phyloP scores from a whole-genome alignment of 1,140 invertebrate species.

The Cardiocondyla obscurior region DNA sequence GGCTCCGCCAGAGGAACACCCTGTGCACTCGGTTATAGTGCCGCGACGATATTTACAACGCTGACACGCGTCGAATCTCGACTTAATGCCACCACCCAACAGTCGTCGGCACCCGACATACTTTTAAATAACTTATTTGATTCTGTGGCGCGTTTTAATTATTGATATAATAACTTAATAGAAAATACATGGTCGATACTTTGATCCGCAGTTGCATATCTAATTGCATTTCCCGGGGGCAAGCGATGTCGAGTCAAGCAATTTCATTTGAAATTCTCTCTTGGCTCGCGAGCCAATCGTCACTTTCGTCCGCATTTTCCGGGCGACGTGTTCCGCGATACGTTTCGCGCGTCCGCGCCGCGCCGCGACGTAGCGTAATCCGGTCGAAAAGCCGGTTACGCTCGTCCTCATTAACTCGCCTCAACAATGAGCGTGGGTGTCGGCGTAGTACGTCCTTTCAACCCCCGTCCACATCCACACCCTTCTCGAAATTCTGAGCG shows the following conservation, averaged over 20 bases:
- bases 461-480: slow-evolving; percentile 64
- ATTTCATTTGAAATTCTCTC: slow-evolving; percentile 19
- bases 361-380: slow-evolving; percentile 22
- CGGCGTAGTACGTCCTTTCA: slow-evolving; percentile 70
- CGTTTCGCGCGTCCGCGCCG: slow-evolving; percentile 35
- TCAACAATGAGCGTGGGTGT: slow-evolving; percentile 68
- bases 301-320: not conserved
- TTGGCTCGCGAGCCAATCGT: not conserved
- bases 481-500: slow-evolving; percentile 42
- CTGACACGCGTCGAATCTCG: not conserved
- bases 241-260: not conserved
- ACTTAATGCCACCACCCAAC: not conserved
- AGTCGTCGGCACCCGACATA: not conserved
- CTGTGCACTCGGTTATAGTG: slow-evolving; percentile 7
- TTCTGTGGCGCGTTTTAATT: not conserved
- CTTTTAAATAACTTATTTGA: not conserved
- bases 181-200: not conserved
- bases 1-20: not conserved
- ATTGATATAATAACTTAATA: not conserved
- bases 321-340: not conserved
- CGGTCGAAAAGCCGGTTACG: slow-evolving; percentile 53
- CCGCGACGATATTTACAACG: slow-evolving; percentile 28
- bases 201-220: not conserved
- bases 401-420: slow-evolving; percentile 66
- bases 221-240: not conserved